Base-by-base conservation (phyloP, 2,888 invertebrate genomes). In the Nomada fucata region DNA sequence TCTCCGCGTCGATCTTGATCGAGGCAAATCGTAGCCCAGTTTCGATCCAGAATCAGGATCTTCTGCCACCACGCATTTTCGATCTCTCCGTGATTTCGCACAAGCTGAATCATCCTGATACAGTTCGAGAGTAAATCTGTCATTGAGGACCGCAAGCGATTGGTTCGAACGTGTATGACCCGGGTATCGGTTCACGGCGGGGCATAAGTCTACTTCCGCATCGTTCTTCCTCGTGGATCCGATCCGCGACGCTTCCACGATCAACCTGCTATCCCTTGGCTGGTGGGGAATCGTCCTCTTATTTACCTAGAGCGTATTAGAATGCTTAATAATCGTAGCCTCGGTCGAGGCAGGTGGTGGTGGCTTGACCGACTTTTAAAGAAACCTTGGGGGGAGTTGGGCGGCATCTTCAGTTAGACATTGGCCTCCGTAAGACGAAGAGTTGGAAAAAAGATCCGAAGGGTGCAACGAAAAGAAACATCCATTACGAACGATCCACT, bases 361-460 rank as follows among this genome's bases (percentile, higher is more conserved):
- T 91, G 90, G 90, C 81, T 84, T 92, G 93, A 92, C 93, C 93
- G 93, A 92, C 93, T 92, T 92, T 91, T 90, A 84, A 90, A 90
- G 91, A 89, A 89, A 89, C 88, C 89, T 90, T 90, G 91, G 91
- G 91, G 90, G 90, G 90, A 92, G 91, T 91, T 90, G 90, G 90
- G 92, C 90, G 92, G 92, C 91, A 92, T 93, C 92, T 92, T 92
- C 92, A 93, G 93, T 93, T 92, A 91, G 91, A 91, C 93, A 93
- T 93, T 92, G 93, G 92, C 92, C 93, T 92, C 89, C 92, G 92
- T 90, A 92, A 93, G 92, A 92, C 91, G 91, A 91, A 92, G 92
- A 92, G 92, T 91, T 91, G 87, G 82, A 89, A 86, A 91, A 91
- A 92, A 92, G 90, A 91, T 89, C 89, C 88, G 89, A 88, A 92